Evolutionary conservation across 2,797 vertebrate species (phyloP).

Genomic region (Leptatherina wallacei): DNA sequence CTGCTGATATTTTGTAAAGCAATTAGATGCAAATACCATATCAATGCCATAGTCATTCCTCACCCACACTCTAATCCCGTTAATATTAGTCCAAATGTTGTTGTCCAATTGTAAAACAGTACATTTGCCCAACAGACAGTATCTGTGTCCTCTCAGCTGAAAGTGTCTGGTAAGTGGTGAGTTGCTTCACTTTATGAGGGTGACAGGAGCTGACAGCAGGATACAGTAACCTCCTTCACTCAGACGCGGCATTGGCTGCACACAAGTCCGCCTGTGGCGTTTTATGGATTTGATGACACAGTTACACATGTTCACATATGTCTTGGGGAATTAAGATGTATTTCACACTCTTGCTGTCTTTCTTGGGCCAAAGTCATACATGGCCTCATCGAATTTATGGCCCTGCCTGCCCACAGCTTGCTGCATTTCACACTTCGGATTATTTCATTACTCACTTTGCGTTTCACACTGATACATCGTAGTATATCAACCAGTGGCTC

Average conservation of each 20-base stretch:
- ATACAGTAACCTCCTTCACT: constrained; percentile 42
- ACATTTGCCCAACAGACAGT: constrained; percentile 19
- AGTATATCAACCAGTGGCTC: constrained; percentile 76
- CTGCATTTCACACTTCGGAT: constrained; percentile 66
- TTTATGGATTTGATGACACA: constrained; percentile 64
- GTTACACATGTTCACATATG: constrained; percentile 76
- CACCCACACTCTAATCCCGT: not conserved
- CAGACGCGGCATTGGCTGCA: constrained; percentile 31
- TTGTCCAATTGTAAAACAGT: constrained; percentile 2
- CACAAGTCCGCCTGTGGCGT: constrained; percentile 61
- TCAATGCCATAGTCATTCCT: not conserved
- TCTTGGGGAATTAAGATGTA: constrained; percentile 69
- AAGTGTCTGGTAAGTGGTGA: constrained; percentile 5
- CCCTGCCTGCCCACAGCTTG: constrained; percentile 61
- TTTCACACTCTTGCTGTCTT: constrained; percentile 53
- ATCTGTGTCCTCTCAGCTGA: constrained; percentile 6
- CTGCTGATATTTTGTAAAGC: not conserved
- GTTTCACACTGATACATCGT: constrained; percentile 67
- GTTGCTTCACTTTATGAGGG: constrained; percentile 34
- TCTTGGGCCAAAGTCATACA: constrained; percentile 58
- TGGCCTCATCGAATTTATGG: constrained; percentile 52
- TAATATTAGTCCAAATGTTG: not conserved
- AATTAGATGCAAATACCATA: not conserved
- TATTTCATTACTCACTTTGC: constrained; percentile 75
- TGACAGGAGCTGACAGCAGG: constrained; percentile 63